Base-by-base conservation (phyloP, 2,888 invertebrate genomes). In the Calliphora vomitoria region DNA sequence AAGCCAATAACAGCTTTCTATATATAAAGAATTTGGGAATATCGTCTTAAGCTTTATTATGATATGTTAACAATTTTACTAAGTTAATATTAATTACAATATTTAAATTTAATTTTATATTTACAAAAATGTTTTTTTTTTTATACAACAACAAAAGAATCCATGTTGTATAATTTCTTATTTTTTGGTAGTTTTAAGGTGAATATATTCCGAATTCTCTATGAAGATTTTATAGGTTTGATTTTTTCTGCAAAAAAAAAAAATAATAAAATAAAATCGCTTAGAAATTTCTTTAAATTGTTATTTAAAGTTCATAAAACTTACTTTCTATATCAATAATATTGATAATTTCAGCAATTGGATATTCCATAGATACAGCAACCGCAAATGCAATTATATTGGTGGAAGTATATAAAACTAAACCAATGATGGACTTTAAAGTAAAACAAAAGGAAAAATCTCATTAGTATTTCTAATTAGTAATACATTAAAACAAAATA, bases 281-380 rank as follows among this genome's bases (percentile, higher is more conserved):
- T 20, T 20, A 11, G 15, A 55, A 4, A 35, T 35, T 35, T 35
- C 35, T 35, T 55, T 10, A 0, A 55, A 55, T 10, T 55, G 3
- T 8, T 13, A 44, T 44, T 64, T 38, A 25, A 58, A 15, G 6
- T 62, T 15, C 13, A 35, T 72, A 38, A 18, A 2, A 60, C 60
- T 80, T 68, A 79, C 84, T 80, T 68, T 80, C 79, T 15, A 72
- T 80, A 60, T 80, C 68, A 47, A 74, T 20, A 25, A 68, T 68
- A 53, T 6, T 15, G 6, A 79, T 68, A 18, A 85, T 8, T 68
- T 79, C 66, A 18, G 84, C 72, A 41, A 74, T 13, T 25, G 84
- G 84, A 62, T 80, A 85, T 41, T 85, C 84, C 8, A 85, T 38
- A n/a, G 18, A 35, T 31, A 85, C 20, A 31, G 74, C 72, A 8